Percentiles rank a stretch among this genome's conserved stretches.
phyloP scores from a whole-genome alignment of 2,797 vertebrate species.

The Propithecus perrieri region DNA sequence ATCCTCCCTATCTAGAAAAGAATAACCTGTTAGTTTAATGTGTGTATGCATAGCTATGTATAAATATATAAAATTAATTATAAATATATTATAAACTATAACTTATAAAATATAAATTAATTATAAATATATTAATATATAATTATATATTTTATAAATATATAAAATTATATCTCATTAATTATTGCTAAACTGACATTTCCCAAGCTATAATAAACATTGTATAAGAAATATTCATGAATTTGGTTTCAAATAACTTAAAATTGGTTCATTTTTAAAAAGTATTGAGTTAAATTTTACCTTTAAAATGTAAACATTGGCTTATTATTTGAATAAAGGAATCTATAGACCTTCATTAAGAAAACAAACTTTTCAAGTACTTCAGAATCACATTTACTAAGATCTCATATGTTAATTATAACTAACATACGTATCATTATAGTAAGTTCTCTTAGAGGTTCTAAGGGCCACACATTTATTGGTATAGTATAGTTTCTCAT shows the following conservation, averaged over 20 bases:
- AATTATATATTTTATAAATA: no score
- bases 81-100: no score
- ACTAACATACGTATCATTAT: background rate
- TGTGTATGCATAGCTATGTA: background rate
- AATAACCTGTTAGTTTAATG: constrained; percentile 12
- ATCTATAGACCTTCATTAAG: constrained; percentile 13
- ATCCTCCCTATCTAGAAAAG: background rate
- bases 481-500: background rate
- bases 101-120: no score
- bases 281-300: background rate
- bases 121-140: no score
- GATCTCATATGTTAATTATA: background rate
- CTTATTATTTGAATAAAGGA: background rate
- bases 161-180: background rate
- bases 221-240: constrained; percentile 15
- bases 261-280: constrained; percentile 44
- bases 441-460: background rate
- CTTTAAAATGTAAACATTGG: constrained; percentile 10
- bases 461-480: background rate
- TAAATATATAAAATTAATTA: background rate
- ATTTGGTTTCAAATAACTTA: constrained; percentile 31
- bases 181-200: constrained; percentile 4
- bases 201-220: background rate
- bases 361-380: constrained; percentile 2
- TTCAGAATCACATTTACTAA: constrained; percentile 29